Evolutionary conservation across 2,888 invertebrate genomes (phyloP).

Genomic region (Lasioglossum calceatum): DNA sequence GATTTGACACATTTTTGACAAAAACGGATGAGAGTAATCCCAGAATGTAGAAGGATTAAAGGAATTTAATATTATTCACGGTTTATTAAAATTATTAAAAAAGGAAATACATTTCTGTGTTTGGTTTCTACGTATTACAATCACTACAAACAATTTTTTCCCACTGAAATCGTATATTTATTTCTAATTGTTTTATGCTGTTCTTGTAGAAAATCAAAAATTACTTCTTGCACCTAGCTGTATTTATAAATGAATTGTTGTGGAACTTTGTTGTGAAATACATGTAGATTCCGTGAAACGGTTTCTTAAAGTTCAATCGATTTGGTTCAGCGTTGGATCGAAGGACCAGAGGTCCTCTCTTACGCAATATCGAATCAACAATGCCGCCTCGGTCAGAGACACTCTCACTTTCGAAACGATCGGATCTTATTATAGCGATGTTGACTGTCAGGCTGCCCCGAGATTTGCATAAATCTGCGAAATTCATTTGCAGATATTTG

Average conservation of each 20-base stretch:
- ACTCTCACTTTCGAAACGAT: constrained; percentile 15
- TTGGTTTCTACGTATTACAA: too few species aligned
- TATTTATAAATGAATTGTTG: too few species aligned
- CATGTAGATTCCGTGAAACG: not conserved
- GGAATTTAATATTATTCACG: too few species aligned
- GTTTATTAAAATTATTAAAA: too few species aligned
- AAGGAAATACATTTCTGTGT: too few species aligned
- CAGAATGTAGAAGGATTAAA: too few species aligned
- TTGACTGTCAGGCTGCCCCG: not conserved
- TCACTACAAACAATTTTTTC: too few species aligned
- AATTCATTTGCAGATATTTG: not conserved
- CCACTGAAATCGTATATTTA: too few species aligned
- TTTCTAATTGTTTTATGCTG: not conserved
- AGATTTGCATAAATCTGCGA: constrained; percentile 1
- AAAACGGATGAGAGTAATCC: too few species aligned
- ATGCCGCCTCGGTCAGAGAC: constrained; percentile 9
- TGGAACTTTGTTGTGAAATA: not conserved
- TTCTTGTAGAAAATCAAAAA: not conserved
- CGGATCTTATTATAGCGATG: constrained; percentile 4
- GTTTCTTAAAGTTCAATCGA: not conserved
- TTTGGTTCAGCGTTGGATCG: not conserved
- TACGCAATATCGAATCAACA: not conserved
- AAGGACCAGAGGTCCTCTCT: constrained; percentile 10
- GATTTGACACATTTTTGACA: too few species aligned
- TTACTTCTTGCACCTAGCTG: too few species aligned